A percentile compares a stretch with the other conserved stretches of the same genome.
Evolutionary conservation across 2,113 vertebrate genomes (phyloP).

Genomic region (Camelus dromedarius): DNA sequence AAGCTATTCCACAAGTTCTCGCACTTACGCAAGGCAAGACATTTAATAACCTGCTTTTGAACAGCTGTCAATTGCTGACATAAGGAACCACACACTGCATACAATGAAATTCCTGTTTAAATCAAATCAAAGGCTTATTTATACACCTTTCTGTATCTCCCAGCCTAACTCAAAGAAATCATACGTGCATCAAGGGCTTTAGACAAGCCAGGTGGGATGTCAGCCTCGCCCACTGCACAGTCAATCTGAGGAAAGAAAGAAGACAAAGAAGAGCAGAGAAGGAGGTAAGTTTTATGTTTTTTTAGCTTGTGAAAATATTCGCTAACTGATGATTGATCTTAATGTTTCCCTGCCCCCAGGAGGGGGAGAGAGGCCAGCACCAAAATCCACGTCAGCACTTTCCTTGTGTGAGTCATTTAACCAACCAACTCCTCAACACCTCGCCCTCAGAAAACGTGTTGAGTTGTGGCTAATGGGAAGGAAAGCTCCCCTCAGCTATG

Average conservation of each 20-base stretch:
- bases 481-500: not conserved
- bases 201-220: not conserved
- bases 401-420: slow-evolving; percentile 1
- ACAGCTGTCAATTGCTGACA: slow-evolving; percentile 2
- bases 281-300: not conserved
- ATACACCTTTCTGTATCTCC: not conserved
- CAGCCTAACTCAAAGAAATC: slow-evolving; percentile 22
- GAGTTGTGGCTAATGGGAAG: not conserved
- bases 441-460: not conserved
- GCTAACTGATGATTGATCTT: slow-evolving; percentile 32
- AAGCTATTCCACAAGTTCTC: slow-evolving; percentile 48
- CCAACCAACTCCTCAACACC: not conserved
- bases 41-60: slow-evolving; percentile 52
- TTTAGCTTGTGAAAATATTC: slow-evolving; percentile 19
- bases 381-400: slow-evolving; percentile 52
- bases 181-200: not conserved
- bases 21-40: not conserved
- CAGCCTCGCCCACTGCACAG: not conserved
- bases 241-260: not conserved
- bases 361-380: not conserved
- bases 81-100: not conserved
- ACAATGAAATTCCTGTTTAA: slow-evolving; percentile 53
- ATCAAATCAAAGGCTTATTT: slow-evolving; percentile 15
- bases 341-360: not conserved
- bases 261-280: not conserved